Evolutionary conservation across 2,797 vertebrate genomes (phyloP).

Genomic region (Centroberyx gerrardi): DNA sequence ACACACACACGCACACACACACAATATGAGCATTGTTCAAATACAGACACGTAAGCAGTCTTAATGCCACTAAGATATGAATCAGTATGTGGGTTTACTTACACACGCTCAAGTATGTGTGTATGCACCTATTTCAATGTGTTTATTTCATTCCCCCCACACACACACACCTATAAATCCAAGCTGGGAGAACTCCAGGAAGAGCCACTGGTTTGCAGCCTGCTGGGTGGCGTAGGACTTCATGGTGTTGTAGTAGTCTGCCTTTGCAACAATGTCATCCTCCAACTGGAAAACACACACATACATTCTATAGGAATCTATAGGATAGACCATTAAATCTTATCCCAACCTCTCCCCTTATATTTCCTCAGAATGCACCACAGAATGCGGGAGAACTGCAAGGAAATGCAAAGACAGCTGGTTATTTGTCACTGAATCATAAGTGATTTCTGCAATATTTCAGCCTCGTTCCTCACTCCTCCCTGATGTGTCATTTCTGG

Average conservation of each 20-base stretch:
- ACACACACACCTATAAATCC: conserved; percentile 91
- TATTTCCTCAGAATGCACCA: no score
- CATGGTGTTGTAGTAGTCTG: conserved; percentile 85
- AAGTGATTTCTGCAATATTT: no score
- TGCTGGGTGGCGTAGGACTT: conserved; percentile 77
- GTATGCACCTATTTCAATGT: no score
- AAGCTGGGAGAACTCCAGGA: conserved; percentile 92
- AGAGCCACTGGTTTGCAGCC: conserved; percentile 85
- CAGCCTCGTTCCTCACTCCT: no score
- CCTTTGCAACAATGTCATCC: conserved; percentile 91
- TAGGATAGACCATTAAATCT: no score
- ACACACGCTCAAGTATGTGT: neutral
- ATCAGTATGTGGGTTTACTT: neutral
- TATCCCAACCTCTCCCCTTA: no score
- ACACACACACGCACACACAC: conserved; percentile 6
- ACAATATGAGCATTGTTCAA: neutral
- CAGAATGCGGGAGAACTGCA: no score
- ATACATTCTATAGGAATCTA: neutral
- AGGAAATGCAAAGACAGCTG: no score
- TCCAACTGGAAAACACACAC: conserved; percentile 82
- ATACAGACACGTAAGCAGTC: neutral
- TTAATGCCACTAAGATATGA: neutral
- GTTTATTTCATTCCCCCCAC: neutral
- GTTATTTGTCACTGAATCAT: no score
- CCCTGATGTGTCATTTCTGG: no score